These are phyloP conservation scores for Loxodonta africana DNA, from an alignment of 2,113 vertebrate genomes.

Conservation along the genomic window DNA sequence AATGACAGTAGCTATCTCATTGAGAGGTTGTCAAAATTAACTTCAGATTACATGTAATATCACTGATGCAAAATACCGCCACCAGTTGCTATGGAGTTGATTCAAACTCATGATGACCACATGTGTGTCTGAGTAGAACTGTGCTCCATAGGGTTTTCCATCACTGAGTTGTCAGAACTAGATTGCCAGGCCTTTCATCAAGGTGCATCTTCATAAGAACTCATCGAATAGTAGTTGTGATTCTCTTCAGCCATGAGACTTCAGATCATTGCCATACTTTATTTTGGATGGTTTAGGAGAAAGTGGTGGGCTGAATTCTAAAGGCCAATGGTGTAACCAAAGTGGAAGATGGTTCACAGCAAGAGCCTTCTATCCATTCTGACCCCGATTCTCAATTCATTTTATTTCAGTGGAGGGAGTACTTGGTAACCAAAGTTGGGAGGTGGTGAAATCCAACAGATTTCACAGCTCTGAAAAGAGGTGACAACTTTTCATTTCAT, in stretches of 20 bases:
- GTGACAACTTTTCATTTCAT: not conserved
- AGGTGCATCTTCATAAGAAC: not conserved
- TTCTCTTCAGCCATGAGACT: not conserved
- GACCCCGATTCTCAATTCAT: not conserved
- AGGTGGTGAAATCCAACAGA: not conserved
- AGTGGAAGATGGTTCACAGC: not conserved
- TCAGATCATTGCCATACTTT: not conserved
- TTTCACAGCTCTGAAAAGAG: slow-evolving; percentile 1
- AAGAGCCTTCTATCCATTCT: not conserved
- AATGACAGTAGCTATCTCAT: not conserved
- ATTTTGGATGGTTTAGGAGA: not conserved
- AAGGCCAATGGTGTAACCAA: not conserved
- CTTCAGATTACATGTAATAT: not conserved
- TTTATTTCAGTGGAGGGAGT: not conserved
- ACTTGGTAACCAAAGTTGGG: not conserved
- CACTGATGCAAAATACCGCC: not conserved
- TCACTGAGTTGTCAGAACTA: too few species aligned
- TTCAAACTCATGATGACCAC: too few species aligned
- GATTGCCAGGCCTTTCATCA: too few species aligned
- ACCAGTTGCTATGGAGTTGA: too few species aligned
- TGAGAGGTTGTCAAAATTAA: not conserved
- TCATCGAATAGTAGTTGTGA: not conserved
- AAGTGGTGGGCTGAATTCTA: not conserved
- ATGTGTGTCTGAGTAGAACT: too few species aligned
- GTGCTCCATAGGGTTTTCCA: too few species aligned